Evolutionary conservation across 2,888 invertebrate species (phyloP).

Genomic region (Antitype chi): DNA sequence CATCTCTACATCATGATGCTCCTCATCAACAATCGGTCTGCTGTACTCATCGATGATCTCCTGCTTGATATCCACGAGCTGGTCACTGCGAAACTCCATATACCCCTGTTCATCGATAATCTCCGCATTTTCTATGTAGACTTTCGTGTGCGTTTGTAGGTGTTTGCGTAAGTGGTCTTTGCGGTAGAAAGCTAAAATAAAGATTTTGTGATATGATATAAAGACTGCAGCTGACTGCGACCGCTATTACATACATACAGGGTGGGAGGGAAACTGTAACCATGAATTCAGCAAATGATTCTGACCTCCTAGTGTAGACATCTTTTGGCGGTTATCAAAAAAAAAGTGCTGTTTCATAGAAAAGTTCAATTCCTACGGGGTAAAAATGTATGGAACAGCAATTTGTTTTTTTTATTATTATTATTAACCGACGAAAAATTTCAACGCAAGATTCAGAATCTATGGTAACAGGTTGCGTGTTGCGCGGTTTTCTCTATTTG

Average conservation of each 20-base stretch:
- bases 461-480: too few relatives aligned
- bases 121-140: conserved; percentile 75
- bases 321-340: too few relatives aligned
- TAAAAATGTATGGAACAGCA: too few relatives aligned
- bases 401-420: too few relatives aligned
- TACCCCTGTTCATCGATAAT: conserved; percentile 70
- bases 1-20: conserved; percentile 60
- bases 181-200: conserved; percentile 92
- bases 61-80: conserved; percentile 72
- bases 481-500: not conserved
- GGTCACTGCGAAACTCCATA: conserved; percentile 9
- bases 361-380: too few relatives aligned
- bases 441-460: too few relatives aligned
- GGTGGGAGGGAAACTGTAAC: not conserved
- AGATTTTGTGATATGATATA: conserved; percentile 8
- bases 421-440: too few relatives aligned
- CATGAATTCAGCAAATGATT: not conserved
- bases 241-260: not conserved
- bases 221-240: too few relatives aligned
- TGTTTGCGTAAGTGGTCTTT: conserved; percentile 96
- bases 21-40: conserved; percentile 64
- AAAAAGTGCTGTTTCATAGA: too few relatives aligned
- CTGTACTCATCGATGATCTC: conserved; percentile 77
- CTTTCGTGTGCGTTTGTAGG: conserved; percentile 93
- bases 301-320: too few relatives aligned